These are phyloP conservation scores for Probosciger aterrimus DNA, from an alignment of 2,113 vertebrate genomes.

Conservation along the genomic window DNA sequence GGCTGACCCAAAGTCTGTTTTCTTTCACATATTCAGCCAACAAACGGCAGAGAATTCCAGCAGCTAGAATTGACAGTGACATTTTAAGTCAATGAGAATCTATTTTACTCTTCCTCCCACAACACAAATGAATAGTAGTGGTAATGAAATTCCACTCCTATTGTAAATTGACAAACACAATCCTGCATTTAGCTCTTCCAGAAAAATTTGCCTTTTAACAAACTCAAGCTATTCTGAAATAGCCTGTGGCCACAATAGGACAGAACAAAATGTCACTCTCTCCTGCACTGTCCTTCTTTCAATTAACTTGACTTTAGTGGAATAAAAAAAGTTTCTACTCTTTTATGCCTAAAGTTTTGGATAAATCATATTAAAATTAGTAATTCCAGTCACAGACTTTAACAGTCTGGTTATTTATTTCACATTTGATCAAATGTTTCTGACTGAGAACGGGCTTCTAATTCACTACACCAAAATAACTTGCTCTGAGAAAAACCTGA, in stretches of 20 bases:
- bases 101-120: constrained; percentile 61
- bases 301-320: background rate
- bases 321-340: background rate
- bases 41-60: constrained; percentile 28
- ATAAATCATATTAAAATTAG: background rate
- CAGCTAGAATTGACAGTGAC: constrained; percentile 54
- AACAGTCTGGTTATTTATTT: background rate
- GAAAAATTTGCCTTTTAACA: constrained; percentile 39
- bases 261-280: background rate
- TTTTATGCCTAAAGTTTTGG: background rate
- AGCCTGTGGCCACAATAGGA: background rate
- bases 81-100: constrained; percentile 63
- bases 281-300: background rate
- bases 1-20: constrained; percentile 13
- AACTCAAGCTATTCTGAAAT: constrained; percentile 16
- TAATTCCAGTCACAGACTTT: background rate
- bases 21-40: constrained; percentile 22
- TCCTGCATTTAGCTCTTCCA: constrained; percentile 37
- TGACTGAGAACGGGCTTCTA: background rate
- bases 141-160: constrained; percentile 53
- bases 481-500: background rate
- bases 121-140: constrained; percentile 42
- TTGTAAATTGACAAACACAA: constrained; percentile 44
- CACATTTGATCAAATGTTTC: background rate
- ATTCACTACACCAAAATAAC: background rate